Base-by-base conservation (phyloP, 2,797 vertebrate species). In the Sebastolobus alascanus region DNA sequence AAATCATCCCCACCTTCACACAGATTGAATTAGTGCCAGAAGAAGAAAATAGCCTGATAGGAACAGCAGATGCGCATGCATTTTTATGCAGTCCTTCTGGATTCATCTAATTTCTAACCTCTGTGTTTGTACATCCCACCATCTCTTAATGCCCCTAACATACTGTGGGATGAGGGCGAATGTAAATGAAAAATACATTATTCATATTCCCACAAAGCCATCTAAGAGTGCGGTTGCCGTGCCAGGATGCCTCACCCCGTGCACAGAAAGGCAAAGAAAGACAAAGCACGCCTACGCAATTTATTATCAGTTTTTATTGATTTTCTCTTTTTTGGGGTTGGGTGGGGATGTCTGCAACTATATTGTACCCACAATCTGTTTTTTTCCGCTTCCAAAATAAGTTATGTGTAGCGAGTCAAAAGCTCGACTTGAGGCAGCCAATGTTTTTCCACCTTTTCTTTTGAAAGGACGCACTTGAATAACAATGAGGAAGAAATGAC, bases 131-230 rank as follows among this genome's bases (percentile, higher is more conserved):
- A 84, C 79, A 85, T 93, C 89, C 89, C 90, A 80, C 84, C 73
- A 80, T 86, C 87, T 85, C 89, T 73, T 90, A 90, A 92, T 90
- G 87, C 89, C 82, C 87, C 79, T 75, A 85, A 91, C 90, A 90
- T 81, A 89, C 89, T 83, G 89, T 86, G 85, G 82, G 84, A 90
- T 78, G 87, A 93, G 77, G 80, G 80, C 73, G 87, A 87, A 93
- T 91, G 83, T 89, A 91, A 94, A 94, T 94, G 89, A 91, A 93
- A 93, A 91, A 94, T 94, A 65, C 90, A 93, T 94, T 89, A 94
- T 94, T 94, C 91, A 94, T 95, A 85, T 80, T 72, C 89, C 56
- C 84, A 88, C 86, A 87, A 84, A 88, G 79, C 76, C 80, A 79
- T 89, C 73, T 73, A 72, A 83, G 82, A 87, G 80, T 84, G 84